These are phyloP conservation scores for Melanotaenia trifasciata DNA, from an alignment of 2,797 vertebrate genomes.

Conservation along the genomic window DNA sequence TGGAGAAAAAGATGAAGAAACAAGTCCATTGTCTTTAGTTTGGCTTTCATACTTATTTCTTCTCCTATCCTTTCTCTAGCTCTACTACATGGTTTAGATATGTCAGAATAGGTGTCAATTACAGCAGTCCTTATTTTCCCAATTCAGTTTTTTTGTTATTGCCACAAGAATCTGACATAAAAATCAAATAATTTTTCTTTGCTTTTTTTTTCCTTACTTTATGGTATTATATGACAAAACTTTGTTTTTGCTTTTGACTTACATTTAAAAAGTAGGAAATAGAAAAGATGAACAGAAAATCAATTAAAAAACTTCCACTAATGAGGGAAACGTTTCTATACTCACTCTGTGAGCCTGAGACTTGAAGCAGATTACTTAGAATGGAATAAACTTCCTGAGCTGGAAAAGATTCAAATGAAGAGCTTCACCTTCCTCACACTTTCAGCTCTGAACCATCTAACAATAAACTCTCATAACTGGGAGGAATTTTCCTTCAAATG, in stretches of 20 bases:
- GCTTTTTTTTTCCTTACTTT: too few species aligned
- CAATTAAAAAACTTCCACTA: too few species aligned
- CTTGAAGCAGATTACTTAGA: neutral
- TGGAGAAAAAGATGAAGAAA: neutral
- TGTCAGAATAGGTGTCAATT: neutral
- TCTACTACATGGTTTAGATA: neutral
- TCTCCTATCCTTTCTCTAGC: neutral
- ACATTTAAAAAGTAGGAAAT: too few species aligned
- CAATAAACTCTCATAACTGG: neutral
- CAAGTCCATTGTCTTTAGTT: conserved; percentile 13
- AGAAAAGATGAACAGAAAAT: too few species aligned
- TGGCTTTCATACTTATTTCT: conserved; percentile 23
- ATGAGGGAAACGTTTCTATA: too few species aligned
- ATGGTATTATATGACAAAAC: too few species aligned
- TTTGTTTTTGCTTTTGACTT: too few species aligned
- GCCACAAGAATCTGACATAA: too few species aligned
- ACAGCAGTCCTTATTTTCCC: neutral
- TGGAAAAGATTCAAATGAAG: neutral
- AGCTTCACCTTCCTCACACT: neutral
- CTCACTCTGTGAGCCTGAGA: neutral
- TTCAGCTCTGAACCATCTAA: neutral
- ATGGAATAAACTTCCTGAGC: neutral
- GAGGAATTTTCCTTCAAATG: neutral
- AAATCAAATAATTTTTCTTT: too few species aligned
- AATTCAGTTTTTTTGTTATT: too few species aligned